Evolutionary conservation across 2,888 invertebrate genomes (phyloP).

Genomic region (Formica aserva): DNA sequence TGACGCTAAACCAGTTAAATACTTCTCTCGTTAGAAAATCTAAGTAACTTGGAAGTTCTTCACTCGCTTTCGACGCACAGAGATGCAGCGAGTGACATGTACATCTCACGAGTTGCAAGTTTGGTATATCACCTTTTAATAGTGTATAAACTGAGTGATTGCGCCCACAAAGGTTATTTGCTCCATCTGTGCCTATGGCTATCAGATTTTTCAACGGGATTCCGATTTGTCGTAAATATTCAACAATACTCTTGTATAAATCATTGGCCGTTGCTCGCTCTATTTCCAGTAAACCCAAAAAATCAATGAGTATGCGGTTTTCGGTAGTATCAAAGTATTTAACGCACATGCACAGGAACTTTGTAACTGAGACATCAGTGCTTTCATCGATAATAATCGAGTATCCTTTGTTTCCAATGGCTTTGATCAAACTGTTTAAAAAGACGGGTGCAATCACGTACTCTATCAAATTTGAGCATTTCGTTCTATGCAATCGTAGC

Average conservation of each 20-base stretch:
- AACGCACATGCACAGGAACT: background rate
- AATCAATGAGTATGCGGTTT: background rate
- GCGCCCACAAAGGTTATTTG: background rate
- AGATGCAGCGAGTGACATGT: conserved; percentile 1
- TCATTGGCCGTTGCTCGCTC: background rate
- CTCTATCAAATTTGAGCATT: background rate
- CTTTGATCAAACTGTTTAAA: background rate
- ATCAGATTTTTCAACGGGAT: background rate
- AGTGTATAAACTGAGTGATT: background rate
- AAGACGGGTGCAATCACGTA: background rate
- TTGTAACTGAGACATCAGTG: background rate
- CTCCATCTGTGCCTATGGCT: background rate
- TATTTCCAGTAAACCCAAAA: background rate
- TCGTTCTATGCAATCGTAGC: background rate
- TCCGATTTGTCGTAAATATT: background rate
- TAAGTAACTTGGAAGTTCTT: background rate
- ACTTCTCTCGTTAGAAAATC: background rate
- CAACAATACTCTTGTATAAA: background rate
- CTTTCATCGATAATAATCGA: conserved; percentile 1
- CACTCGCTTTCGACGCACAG: background rate
- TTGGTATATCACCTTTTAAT: background rate
- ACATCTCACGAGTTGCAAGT: conserved; percentile 7
- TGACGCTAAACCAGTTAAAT: background rate
- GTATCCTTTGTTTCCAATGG: background rate
- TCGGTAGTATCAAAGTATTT: conserved; percentile 3